Evolutionary conservation across 2,888 invertebrate species (phyloP), one percentile per base, ranked within the genome.

Genomic region (Lepidochitona cinerea): DNA sequence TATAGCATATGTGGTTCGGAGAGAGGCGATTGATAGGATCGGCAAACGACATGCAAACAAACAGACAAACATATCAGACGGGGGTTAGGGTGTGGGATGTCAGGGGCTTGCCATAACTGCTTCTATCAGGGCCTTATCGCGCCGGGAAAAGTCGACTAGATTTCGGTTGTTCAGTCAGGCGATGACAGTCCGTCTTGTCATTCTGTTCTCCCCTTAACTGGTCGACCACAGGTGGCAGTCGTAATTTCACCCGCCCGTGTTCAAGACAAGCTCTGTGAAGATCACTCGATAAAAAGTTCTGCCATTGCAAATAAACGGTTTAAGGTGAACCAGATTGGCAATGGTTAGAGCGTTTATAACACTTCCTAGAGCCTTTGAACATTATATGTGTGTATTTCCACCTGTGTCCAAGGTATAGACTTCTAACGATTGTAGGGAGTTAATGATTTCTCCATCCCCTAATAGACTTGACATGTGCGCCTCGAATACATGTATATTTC

Each of bases 141-240:
- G 18, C 49, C 18, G 49, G n/a, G 7, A 18, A n/a, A 49, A 18
- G 23, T 18, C 41, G 49, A 23, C 3, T 26, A 29, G 59, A 59
- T 29, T 59, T 18, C 41, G 29, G 59, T 29, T 59, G 59, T 59
- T 59, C 59, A 59, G 59, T 23, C n/a, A 59, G 59, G 59, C 32
- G 59, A 29, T 59, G 59, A 59, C 59, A 59, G 59, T 32, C 59
- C 26, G 59, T 29, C 26, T 59, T 59, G 59, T 59, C 59, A 59
- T 12, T 18, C n/a, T 18, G 18, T 18, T n/a, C 18, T 23, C 18
- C 23, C 49, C 18, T n/a, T 23, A 23, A n/a, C 49, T 49, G n/a
- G 18, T 7, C 7, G n/a, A 18, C 3, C 49, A 49, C 49, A 49
- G 49, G 49, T 49, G 49, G 49, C 49, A n/a, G 3, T 23, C 49